Percentiles rank a stretch among this genome's conserved stretches.
Conservation (phyloP, 2,797 vertebrate species). For the Gymnoscopelus microlampas region DNA sequence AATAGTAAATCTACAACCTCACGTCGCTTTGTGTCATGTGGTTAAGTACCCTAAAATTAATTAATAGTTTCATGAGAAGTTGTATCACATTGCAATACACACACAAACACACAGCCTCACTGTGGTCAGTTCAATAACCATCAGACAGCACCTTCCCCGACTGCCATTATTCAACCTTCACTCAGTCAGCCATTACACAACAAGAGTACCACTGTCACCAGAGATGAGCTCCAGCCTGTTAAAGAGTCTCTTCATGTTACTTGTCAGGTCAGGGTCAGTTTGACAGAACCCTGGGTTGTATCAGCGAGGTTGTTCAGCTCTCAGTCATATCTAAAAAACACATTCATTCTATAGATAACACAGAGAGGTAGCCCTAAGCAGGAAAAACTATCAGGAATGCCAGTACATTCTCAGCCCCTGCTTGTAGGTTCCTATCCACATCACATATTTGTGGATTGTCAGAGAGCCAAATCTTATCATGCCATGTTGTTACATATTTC, state of each 20-base stretch:
- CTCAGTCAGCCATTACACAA: slow-evolving; percentile 20
- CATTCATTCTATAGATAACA: neutral
- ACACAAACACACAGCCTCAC: neutral
- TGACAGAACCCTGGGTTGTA: slow-evolving; percentile 1
- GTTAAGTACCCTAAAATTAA: too few relatives aligned
- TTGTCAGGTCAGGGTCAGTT: slow-evolving; percentile 22
- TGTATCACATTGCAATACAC: slow-evolving; percentile 6
- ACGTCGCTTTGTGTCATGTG: neutral
- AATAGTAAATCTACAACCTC: too few relatives aligned
- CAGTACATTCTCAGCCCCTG: neutral
- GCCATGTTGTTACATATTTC: too few relatives aligned
- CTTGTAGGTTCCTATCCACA: neutral
- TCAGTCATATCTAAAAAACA: slow-evolving; percentile 3
- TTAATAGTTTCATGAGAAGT: too few relatives aligned
- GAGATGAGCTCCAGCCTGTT: slow-evolving; percentile 18
- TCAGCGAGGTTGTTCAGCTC: neutral
- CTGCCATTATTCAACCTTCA: slow-evolving; percentile 13
- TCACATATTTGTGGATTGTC: neutral
- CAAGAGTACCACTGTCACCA: slow-evolving; percentile 30
- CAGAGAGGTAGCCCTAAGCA: neutral
- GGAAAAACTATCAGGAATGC: neutral
- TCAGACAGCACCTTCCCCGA: neutral
- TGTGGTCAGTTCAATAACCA: slow-evolving; percentile 3
- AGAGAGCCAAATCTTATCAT: neutral
- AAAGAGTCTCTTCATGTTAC: slow-evolving; percentile 27